Evolutionary conservation across 2,888 invertebrate genomes (phyloP), one percentile per base, ranked within the genome.

Genomic region (Hyalella azteca): DNA sequence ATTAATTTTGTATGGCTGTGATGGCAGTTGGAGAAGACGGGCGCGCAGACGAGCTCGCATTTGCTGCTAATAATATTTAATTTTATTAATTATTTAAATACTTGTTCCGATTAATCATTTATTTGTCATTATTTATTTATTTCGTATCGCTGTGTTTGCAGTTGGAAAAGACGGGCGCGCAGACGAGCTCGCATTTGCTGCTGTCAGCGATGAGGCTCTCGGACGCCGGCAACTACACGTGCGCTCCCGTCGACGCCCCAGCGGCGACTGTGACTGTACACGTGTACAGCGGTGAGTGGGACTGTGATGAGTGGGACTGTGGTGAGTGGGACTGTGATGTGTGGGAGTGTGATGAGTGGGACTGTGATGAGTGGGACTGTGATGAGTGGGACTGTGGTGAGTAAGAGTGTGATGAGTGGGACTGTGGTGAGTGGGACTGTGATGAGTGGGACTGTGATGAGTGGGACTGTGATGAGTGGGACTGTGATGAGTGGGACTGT

Each of bases 211-310:
- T 82, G 50, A 45, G 45, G 39, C 79, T 79, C 26, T 19, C 36
- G 9, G 82, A 82, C 26, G 81, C 82, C 0, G 82, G 82, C 13
- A 82, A 81, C 78, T 82, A 82, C 73, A 83, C 81, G 36, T 83
- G 82, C 36, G 78, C 81, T 9, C 82, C 82, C n/a, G 79, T 81
- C 66, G 78, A 66, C 41, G 82, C 81, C 26, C 82, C 81, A 11
- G 59, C 73, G 3, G 81, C 81, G 9, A 73, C 81, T 11, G 78
- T 81, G 19, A 66, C 81, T 41, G 81, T 82, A 29, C 82, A 82
- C 73, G 81, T 82, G 19, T 78, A 81, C 79, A 82, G 60, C 59
- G 82, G 82, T 81, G 19, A 78, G 73, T 41, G 22, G 48, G 0
- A 9, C 7, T 19, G 15, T 7, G 45, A 15, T 15, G 7, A 15